Conservation (phyloP, 2,888 invertebrate species). For the Drosophila antonietae region DNA sequence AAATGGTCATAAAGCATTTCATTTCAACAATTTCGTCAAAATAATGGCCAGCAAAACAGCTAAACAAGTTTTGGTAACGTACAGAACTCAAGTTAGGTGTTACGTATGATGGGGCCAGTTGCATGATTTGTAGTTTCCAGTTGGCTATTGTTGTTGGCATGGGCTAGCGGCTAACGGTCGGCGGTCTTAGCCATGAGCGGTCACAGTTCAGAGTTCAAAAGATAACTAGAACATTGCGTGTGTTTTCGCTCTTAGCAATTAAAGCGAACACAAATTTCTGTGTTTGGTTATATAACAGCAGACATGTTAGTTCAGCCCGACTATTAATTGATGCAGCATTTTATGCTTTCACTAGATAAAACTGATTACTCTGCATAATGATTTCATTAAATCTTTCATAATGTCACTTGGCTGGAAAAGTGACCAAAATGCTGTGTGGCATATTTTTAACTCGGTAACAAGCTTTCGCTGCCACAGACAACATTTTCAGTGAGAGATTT, state of each 20-base stretch:
- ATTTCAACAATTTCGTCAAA: slow-evolving; percentile 39
- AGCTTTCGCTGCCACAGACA: slow-evolving; percentile 66
- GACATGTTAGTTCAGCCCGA: slow-evolving; percentile 1
- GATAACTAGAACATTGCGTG: slow-evolving; percentile 41
- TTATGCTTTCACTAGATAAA: slow-evolving; percentile 54
- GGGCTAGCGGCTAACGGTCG: slow-evolving; percentile 39
- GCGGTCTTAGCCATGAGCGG: slow-evolving; percentile 16
- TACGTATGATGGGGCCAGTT: slow-evolving; percentile 22
- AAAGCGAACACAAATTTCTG: slow-evolving; percentile 1
- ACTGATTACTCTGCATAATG: slow-evolving; percentile 48
- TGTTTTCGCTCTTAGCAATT: slow-evolving; percentile 19
- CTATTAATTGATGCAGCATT: slow-evolving; percentile 2
- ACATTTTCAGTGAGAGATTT: slow-evolving; percentile 55
- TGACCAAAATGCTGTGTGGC: slow-evolving; percentile 46
- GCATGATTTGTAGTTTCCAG: slow-evolving; percentile 9
- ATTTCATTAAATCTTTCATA: slow-evolving; percentile 68
- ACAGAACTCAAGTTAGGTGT: slow-evolving; percentile 34
- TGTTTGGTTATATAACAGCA: slow-evolving; percentile 59
- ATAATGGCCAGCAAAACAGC: slow-evolving; percentile 33
- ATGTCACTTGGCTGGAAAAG: slow-evolving; percentile 61
- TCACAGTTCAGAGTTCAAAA: slow-evolving; percentile 41
- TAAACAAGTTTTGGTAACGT: slow-evolving; percentile 57
- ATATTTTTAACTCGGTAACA: slow-evolving; percentile 70
- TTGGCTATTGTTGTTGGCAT: slow-evolving; percentile 9
- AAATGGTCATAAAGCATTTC: slow-evolving; percentile 52